Conservation (phyloP, 2,888 invertebrate species). For the Tribolium freemani region DNA sequence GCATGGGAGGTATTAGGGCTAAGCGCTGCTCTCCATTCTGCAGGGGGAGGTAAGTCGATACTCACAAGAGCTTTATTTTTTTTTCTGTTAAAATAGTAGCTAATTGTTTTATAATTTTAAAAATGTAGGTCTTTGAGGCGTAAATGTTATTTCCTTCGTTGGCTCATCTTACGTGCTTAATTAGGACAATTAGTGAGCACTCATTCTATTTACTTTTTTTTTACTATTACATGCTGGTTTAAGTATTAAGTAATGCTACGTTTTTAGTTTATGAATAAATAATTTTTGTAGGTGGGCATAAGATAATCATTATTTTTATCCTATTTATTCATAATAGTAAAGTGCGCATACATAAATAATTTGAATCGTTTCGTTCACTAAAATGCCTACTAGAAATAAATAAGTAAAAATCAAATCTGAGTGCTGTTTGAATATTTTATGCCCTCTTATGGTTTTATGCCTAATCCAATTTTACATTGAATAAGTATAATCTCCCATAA, state of each 20-base stretch:
- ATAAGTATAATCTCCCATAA: constrained; percentile 6
- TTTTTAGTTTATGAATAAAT: not conserved
- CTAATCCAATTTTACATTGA: constrained; percentile 4
- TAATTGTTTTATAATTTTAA: too few species aligned
- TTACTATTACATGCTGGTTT: too few species aligned
- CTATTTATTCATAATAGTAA: too few species aligned
- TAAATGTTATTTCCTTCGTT: too few species aligned
- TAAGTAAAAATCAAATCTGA: not conserved
- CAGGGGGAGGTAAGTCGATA: constrained; percentile 33
- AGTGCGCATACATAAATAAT: too few species aligned
- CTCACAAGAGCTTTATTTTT: not conserved
- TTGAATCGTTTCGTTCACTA: too few species aligned
- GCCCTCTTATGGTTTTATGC: not conserved
- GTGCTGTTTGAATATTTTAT: not conserved
- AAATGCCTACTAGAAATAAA: too few species aligned
- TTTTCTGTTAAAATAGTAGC: not conserved
- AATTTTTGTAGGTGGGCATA: not conserved
- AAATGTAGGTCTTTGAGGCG: too few species aligned
- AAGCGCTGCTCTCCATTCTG: not conserved
- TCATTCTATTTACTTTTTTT: too few species aligned
- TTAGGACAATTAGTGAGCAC: too few species aligned
- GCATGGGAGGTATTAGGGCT: constrained; percentile 3
- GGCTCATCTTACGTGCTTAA: too few species aligned
- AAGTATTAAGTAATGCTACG: too few species aligned
- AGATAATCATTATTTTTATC: not conserved